phyloP scores from a whole-genome alignment of 2,113 vertebrate species.

The Perca flavescens region DNA sequence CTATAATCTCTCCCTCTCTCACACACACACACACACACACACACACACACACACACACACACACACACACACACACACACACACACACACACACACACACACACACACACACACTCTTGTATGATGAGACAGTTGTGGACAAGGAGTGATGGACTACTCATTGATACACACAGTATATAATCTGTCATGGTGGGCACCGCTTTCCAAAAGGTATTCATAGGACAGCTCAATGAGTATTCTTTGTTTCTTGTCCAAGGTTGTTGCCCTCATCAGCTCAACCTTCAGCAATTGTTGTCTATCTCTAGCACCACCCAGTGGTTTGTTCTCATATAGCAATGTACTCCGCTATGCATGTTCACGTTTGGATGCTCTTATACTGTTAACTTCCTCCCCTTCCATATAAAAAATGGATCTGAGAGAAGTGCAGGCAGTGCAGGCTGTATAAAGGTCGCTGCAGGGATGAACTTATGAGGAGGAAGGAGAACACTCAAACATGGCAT shows the following conservation, averaged over 20 bases:
- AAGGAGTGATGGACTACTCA: not conserved
- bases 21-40: too few relatives aligned
- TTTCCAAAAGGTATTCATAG: not conserved
- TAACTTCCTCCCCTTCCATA: conserved; percentile 2
- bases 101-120: conserved; percentile 1
- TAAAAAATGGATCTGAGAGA: not conserved
- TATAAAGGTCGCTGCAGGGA: not conserved
- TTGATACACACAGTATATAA: not conserved
- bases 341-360: conserved; percentile 56
- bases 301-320: conserved; percentile 54
- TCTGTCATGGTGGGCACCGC: not conserved
- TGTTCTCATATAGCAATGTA: conserved; percentile 27
- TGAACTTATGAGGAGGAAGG: not conserved
- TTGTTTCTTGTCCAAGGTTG: conserved; percentile 20
- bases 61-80: too few relatives aligned
- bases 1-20: not conserved
- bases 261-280: not conserved
- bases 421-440: conserved; percentile 6
- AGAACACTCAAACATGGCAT: conserved; percentile 28
- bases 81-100: too few relatives aligned
- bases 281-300: conserved; percentile 10
- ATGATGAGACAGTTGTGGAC: not conserved
- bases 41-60: too few relatives aligned
- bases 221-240: conserved; percentile 4
- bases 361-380: conserved; percentile 42